Evolutionary conservation across 2,113 vertebrate genomes (phyloP).

Genomic region (Vulpes lagopus): DNA sequence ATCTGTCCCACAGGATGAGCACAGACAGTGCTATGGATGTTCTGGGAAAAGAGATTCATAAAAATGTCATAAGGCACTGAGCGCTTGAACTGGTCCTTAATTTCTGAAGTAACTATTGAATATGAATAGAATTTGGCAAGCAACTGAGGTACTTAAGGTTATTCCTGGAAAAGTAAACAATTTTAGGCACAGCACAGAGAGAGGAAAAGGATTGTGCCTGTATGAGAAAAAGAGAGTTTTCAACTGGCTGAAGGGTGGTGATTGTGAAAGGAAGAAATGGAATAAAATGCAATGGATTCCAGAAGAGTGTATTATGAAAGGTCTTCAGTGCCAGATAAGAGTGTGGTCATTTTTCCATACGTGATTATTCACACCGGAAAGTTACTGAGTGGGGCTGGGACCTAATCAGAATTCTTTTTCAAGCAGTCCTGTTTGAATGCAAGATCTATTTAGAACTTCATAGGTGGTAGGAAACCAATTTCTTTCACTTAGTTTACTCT

Average conservation of each 20-base stretch:
- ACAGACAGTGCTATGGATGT: neutral
- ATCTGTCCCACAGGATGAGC: neutral
- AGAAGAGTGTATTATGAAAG: neutral
- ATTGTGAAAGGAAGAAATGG: neutral
- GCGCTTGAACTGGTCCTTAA: neutral
- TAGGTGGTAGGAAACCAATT: neutral
- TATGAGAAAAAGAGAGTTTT: neutral
- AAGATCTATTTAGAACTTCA: neutral
- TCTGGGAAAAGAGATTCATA: neutral
- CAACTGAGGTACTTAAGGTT: neutral
- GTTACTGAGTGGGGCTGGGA: neutral
- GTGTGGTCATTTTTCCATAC: neutral
- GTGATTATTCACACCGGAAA: neutral
- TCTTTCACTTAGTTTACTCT: neutral
- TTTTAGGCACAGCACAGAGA: neutral
- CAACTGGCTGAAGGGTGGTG: too few species aligned
- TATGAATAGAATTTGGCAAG: slow-evolving; percentile 15
- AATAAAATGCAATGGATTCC: neutral
- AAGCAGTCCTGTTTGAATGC: neutral
- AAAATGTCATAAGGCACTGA: neutral
- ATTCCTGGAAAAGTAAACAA: slow-evolving; percentile 42
- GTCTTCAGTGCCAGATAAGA: neutral
- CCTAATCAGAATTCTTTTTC: neutral
- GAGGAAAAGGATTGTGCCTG: neutral
- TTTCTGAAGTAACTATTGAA: neutral